phyloP scores from a whole-genome alignment of 2,888 invertebrate species.

The Ypsolopha sequella region DNA sequence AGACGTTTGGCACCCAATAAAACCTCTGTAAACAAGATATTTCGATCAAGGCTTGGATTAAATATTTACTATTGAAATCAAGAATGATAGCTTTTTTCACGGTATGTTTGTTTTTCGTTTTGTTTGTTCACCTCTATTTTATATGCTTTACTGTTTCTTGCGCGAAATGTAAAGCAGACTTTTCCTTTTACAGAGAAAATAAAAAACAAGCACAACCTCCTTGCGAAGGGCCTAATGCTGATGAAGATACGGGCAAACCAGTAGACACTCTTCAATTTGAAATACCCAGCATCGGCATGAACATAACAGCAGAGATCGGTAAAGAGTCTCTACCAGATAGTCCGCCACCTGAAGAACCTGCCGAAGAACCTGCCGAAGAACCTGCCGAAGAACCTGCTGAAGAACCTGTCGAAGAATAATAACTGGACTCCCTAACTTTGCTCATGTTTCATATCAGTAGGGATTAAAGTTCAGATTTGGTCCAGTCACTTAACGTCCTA shows the following conservation, averaged over 20 bases:
- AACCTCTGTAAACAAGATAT: constrained; percentile 32
- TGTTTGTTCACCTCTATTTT: not conserved
- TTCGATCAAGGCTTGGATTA: constrained; percentile 16
- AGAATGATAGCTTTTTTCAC: not conserved
- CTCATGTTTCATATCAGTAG: no score
- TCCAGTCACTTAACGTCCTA: no score
- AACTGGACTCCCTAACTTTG: no score
- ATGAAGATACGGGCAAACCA: no score
- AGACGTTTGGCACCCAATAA: constrained; percentile 33
- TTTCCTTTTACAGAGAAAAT: not conserved
- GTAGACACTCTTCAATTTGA: no score
- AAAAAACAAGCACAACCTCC: not conserved
- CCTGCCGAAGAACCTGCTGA: not conserved
- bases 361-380: not conserved
- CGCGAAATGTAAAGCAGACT: not conserved
- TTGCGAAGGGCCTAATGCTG: no score
- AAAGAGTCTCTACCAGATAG: not conserved
- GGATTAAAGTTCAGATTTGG: no score
- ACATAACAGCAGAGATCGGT: not conserved
- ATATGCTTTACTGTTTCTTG: not conserved
- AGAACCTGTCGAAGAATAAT: not conserved
- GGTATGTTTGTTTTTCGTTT: not conserved
- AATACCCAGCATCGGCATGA: no score
- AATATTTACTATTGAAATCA: not conserved
- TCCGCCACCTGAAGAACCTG: not conserved